These are phyloP conservation scores for Champsocephalus gunnari DNA, from an alignment of 2,797 vertebrate species.

Conservation along the genomic window DNA sequence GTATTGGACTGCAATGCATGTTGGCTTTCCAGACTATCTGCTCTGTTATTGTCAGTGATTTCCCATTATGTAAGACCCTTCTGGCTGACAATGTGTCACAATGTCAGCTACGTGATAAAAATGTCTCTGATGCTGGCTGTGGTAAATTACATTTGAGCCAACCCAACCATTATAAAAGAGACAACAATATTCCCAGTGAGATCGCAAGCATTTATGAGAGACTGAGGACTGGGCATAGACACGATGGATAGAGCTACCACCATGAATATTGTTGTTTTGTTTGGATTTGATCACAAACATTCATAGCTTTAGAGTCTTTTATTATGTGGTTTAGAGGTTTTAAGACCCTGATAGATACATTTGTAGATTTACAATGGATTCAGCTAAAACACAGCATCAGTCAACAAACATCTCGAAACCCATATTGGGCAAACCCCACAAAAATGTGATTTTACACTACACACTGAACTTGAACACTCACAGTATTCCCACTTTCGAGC, in stretches of 20 bases:
- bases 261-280: background rate
- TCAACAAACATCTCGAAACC: background rate
- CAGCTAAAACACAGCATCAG: background rate
- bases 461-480: constrained; percentile 79
- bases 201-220: constrained; percentile 4
- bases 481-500: constrained; percentile 96
- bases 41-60: constrained; percentile 28
- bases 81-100: constrained; percentile 63
- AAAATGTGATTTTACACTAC: background rate
- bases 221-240: background rate
- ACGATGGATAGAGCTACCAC: background rate
- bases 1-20: background rate
- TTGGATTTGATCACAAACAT: too few species aligned
- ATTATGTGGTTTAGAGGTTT: background rate
- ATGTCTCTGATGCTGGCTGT: constrained; percentile 40
- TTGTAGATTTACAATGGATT: background rate
- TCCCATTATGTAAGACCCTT: constrained; percentile 28
- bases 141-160: constrained; percentile 37
- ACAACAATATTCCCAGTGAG: constrained; percentile 19
- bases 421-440: background rate
- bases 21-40: constrained; percentile 17
- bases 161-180: constrained; percentile 24
- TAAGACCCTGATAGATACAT: background rate
- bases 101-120: constrained; percentile 50
- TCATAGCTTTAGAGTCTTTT: background rate